phyloP scores from a whole-genome alignment of 2,888 invertebrate species.

The Limnephilus marmoratus region DNA sequence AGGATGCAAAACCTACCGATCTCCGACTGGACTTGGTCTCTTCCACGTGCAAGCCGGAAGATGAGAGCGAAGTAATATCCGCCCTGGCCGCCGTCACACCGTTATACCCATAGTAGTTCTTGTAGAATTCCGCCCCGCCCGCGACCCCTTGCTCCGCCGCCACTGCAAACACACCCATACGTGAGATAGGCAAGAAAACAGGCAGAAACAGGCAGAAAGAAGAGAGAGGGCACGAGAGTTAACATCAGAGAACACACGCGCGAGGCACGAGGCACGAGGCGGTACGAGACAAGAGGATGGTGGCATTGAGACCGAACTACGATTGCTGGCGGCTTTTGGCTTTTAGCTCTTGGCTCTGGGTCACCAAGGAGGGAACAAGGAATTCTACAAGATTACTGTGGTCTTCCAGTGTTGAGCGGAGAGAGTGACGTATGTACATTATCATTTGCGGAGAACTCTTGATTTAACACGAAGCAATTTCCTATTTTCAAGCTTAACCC shows the following conservation, averaged over 20 bases:
- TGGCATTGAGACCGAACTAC: not conserved
- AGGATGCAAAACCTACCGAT: conserved; percentile 79
- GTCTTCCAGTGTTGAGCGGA: conserved; percentile 45
- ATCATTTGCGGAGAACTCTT: conserved; percentile 2
- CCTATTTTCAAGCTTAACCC: not conserved
- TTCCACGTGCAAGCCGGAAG: conserved; percentile 78
- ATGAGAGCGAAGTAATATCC: conserved; percentile 64
- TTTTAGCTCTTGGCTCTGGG: not conserved
- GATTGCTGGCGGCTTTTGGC: not conserved
- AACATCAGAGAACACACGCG: conserved; percentile 35
- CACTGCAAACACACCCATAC: conserved; percentile 81
- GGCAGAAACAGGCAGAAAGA: conserved; percentile 45
- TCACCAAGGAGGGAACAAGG: conserved; percentile 51
- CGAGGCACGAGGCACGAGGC: conserved; percentile 33
- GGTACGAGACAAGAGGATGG: not conserved
- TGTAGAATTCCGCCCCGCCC: conserved; percentile 92
- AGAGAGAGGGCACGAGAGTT: conserved; percentile 23
- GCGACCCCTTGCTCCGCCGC: conserved; percentile 87
- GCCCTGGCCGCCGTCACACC: conserved; percentile 73
- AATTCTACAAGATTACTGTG: conserved; percentile 64
- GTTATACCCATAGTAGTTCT: conserved; percentile 88
- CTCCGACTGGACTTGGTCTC: conserved; percentile 80
- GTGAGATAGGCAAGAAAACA: conserved; percentile 43
- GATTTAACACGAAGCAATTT: not conserved
- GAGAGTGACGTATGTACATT: conserved; percentile 63